A percentile compares a stretch with the other conserved stretches of the same genome.
Conservation (phyloP, 2,113 vertebrate species). For the Forbesichthys agassizii region DNA sequence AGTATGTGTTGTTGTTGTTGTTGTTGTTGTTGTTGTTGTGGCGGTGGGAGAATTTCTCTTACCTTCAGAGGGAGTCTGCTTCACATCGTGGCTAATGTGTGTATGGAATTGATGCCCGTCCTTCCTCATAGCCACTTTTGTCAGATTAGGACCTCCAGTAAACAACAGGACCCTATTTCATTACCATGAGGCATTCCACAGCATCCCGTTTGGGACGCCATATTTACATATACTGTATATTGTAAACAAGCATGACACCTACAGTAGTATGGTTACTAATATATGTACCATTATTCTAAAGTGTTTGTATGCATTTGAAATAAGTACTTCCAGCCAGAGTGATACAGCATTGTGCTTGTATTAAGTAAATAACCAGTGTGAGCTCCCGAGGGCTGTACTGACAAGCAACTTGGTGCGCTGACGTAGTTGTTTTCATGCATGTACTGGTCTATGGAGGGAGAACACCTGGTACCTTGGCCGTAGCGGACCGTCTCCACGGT, state of each 20-base stretch:
- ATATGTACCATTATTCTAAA: no score
- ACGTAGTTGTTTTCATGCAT: background rate
- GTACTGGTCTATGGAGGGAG: background rate
- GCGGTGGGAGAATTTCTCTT: no score
- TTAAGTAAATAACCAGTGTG: no score
- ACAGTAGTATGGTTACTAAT: no score
- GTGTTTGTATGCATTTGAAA: no score
- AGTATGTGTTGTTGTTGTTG: no score
- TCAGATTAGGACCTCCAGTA: slow-evolving; percentile 77
- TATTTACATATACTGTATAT: background rate
- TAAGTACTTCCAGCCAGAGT: no score
- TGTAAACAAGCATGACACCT: no score
- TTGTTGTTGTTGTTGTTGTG: no score
- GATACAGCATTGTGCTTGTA: no score
- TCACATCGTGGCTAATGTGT: slow-evolving; percentile 68
- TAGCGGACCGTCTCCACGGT: slow-evolving; percentile 83
- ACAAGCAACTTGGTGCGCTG: background rate
- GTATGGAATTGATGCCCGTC: slow-evolving; percentile 88
- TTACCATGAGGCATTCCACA: background rate
- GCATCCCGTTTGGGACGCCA: background rate
- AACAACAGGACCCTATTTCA: background rate
- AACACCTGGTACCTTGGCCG: slow-evolving; percentile 78
- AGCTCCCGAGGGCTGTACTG: no score
- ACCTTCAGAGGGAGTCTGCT: no score
- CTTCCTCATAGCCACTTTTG: slow-evolving; percentile 85